A percentile compares a stretch with the other conserved stretches of the same genome.
These are phyloP conservation scores for Calephelis perditalis DNA, from an alignment of 2,888 invertebrate species.

Conservation along the genomic window DNA sequence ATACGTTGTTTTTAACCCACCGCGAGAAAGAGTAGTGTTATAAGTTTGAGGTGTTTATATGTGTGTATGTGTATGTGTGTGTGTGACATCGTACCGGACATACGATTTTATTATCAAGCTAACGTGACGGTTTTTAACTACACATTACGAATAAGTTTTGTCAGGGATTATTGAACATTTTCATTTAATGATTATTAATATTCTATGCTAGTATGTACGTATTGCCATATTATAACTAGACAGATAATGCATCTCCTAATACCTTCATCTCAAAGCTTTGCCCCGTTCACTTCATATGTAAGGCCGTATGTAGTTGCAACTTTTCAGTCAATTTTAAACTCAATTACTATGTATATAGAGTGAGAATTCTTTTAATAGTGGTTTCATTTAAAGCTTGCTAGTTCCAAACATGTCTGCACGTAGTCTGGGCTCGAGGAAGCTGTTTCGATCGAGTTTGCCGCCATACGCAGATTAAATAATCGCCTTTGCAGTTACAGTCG, in stretches of 20 bases:
- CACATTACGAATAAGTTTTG: too few relatives aligned
- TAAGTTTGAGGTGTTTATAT: too few relatives aligned
- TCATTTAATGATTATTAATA: too few relatives aligned
- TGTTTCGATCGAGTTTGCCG: slow-evolving; percentile 41
- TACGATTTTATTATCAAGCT: too few relatives aligned
- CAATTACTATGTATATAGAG: not conserved
- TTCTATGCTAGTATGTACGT: too few relatives aligned
- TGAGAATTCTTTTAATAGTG: not conserved
- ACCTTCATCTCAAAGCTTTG: slow-evolving; percentile 5
- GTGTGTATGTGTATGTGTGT: too few relatives aligned
- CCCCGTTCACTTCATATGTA: not conserved
- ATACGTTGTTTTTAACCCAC: too few relatives aligned
- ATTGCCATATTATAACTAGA: not conserved
- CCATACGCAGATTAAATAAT: slow-evolving; percentile 26
- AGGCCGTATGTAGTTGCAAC: not conserved
- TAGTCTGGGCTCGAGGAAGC: slow-evolving; percentile 32
- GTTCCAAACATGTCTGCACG: slow-evolving; percentile 13
- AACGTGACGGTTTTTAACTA: too few relatives aligned
- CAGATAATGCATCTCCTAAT: slow-evolving; percentile 8
- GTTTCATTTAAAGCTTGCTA: not conserved
- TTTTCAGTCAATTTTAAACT: slow-evolving; percentile 3
- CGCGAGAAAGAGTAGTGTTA: too few relatives aligned
- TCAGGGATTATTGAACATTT: too few relatives aligned
- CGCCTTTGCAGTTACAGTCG: slow-evolving; percentile 10
- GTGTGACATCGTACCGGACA: too few relatives aligned